These are phyloP conservation scores for Meteorus colon DNA, from an alignment of 2,888 invertebrate genomes.

Conservation along the genomic window DNA sequence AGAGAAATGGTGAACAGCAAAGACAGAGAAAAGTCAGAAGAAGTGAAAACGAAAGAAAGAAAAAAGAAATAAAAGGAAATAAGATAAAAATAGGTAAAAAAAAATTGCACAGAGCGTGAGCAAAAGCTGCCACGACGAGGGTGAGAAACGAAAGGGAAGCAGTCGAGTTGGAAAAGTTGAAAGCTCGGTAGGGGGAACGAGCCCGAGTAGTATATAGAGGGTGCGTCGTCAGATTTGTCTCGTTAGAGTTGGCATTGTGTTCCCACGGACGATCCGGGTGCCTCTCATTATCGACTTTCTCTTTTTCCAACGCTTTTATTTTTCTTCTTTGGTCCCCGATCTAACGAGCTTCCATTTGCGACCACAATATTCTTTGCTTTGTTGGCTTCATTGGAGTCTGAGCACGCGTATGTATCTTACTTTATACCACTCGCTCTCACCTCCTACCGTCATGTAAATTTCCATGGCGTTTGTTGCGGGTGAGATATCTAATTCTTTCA, in stretches of 20 bases:
- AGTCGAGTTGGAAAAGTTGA: conserved; percentile 35
- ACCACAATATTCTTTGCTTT: conserved; percentile 57
- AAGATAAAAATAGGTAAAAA: conserved; percentile 15
- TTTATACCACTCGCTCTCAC: neutral
- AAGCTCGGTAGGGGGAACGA: conserved; percentile 38
- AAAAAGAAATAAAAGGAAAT: conserved; percentile 9
- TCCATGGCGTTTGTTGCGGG: neutral
- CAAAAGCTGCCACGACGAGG: conserved; percentile 23
- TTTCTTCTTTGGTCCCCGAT: conserved; percentile 38
- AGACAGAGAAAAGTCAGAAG: neutral
- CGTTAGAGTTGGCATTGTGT: conserved; percentile 72
- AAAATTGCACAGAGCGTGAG: conserved; percentile 34
- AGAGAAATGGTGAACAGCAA: conserved; percentile 48
- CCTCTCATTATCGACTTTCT: conserved; percentile 51
- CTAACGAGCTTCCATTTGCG: conserved; percentile 60
- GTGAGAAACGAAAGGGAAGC: neutral
- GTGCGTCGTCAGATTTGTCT: conserved; percentile 72
- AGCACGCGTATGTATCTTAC: conserved; percentile 44
- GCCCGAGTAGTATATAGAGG: conserved; percentile 52
- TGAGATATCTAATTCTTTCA: neutral
- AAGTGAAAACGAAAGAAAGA: conserved; percentile 12
- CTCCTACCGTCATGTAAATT: neutral
- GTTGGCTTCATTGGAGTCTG: conserved; percentile 51
- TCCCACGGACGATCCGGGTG: conserved; percentile 62
- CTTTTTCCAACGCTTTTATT: conserved; percentile 21